Conservation (phyloP, 2,888 invertebrate genomes). For the Microplitis deprimator region DNA sequence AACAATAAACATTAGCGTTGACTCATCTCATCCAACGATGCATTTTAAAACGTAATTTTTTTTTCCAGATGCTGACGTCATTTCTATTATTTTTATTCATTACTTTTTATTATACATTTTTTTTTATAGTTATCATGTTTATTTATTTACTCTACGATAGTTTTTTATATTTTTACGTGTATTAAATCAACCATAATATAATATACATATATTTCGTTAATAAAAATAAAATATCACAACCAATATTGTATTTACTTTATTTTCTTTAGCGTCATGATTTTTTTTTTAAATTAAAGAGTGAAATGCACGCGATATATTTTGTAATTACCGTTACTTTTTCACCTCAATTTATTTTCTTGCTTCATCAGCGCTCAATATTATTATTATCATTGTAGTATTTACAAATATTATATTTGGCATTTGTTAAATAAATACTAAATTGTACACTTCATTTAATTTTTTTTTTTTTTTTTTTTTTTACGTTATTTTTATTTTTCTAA, state of each 20-base stretch:
- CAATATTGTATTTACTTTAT: conserved; percentile 8
- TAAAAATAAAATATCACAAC: not conserved
- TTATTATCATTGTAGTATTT: not conserved
- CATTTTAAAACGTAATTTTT: conserved; percentile 15
- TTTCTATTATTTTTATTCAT: conserved; percentile 25
- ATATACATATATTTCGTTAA: not conserved
- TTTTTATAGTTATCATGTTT: not conserved
- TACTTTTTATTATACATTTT: conserved; percentile 10
- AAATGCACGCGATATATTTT: conserved; percentile 29
- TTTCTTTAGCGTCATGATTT: not conserved
- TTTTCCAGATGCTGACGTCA: conserved; percentile 23
- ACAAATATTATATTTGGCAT: conserved; percentile 34
- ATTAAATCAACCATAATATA: conserved; percentile 11
- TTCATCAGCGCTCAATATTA: not conserved
- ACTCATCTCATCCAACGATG: conserved; percentile 21
- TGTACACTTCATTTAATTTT: not conserved
- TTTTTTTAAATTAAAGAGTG: conserved; percentile 26
- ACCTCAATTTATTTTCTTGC: not conserved
- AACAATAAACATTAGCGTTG: conserved; percentile 43
- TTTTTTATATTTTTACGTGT: conserved; percentile 20
- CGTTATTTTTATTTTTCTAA: not conserved
- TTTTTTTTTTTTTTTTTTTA: conserved; percentile 20
- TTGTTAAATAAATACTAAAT: conserved; percentile 10
- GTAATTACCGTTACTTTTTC: conserved; percentile 32
- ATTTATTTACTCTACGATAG: not conserved